Percentiles rank a stretch among this genome's conserved stretches.
phyloP scores from a whole-genome alignment of 2,113 vertebrate genomes.

The zebrafish (Danio rerio) region GRCz12tu NC_133195.1:31810001-31810500 shows the following conservation, averaged over 20 bases:
- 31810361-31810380: background rate
- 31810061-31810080: constrained; percentile 17
- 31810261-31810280: background rate
- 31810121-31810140: constrained; percentile 11
- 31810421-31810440: constrained; percentile 39
- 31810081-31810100: constrained; percentile 15
- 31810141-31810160: background rate
- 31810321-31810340: background rate
- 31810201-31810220: background rate
- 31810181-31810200: background rate
- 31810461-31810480: background rate
- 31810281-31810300: background rate
- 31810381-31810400: constrained; percentile 35
- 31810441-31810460: constrained; percentile 51
- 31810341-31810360: background rate
- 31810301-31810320: background rate
- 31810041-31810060: constrained; percentile 18
- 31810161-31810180: background rate
- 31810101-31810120: constrained; percentile 2
- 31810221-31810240: constrained; percentile 25
- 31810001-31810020: background rate
- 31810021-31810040: constrained; percentile 3
- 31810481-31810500: constrained; percentile 20
- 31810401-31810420: constrained; percentile 38
- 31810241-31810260: constrained; percentile 3